A percentile compares a stretch with the other conserved stretches of the same genome.
These are phyloP conservation scores for Poecilia wingei DNA, from an alignment of 2,797 vertebrate genomes.

Conservation along the genomic window DNA sequence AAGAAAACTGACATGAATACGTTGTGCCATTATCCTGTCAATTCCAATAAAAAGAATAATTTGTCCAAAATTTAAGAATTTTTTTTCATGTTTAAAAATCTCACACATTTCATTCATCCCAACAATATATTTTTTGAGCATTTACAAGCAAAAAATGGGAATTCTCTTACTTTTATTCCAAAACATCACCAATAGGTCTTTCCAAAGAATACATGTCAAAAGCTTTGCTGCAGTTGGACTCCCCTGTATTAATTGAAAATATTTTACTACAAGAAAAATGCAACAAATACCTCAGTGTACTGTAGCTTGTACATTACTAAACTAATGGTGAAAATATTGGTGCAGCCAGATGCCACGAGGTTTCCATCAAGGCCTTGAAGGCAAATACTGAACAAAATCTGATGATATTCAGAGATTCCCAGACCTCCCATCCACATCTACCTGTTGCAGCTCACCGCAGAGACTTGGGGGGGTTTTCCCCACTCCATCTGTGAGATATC, in stretches of 20 bases:
- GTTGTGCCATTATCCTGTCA: neutral
- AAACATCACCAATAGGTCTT: neutral
- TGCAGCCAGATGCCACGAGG: neutral
- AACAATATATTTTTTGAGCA: neutral
- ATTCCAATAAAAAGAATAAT: neutral
- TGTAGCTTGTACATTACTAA: neutral
- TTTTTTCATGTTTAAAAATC: neutral
- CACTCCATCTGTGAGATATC: neutral
- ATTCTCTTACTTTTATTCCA: neutral
- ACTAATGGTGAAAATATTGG: neutral
- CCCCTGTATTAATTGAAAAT: neutral
- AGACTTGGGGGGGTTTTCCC: neutral
- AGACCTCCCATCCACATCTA: neutral
- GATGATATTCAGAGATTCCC: neutral
- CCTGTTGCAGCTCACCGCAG: neutral
- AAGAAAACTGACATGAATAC: neutral
- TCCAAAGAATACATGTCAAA: neutral
- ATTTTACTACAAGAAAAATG: neutral
- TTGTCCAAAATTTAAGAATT: neutral
- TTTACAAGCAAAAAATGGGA: neutral
- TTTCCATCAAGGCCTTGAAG: neutral
- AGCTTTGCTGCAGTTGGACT: neutral
- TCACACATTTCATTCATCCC: neutral
- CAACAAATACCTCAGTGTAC: neutral
- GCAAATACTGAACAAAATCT: neutral